phyloP scores from a whole-genome alignment of 2,113 vertebrate species.

The Lepus americanus region DNA sequence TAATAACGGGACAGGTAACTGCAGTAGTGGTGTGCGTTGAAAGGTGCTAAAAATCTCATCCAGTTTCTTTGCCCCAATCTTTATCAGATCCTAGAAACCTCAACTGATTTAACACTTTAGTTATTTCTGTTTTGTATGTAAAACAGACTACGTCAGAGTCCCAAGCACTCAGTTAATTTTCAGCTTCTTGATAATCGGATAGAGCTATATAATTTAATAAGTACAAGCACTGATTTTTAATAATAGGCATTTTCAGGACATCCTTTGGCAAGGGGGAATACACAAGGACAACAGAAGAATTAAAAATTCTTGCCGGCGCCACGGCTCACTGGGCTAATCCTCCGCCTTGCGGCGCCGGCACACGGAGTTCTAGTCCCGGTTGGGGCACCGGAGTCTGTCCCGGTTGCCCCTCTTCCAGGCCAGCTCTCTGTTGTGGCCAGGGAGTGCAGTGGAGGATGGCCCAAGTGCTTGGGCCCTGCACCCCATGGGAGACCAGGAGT shows the following conservation, averaged over 20 bases:
- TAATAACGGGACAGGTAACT: not conserved
- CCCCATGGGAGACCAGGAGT: no score
- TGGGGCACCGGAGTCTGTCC: no score
- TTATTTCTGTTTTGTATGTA: not conserved
- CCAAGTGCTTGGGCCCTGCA: no score
- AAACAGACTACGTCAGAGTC: not conserved
- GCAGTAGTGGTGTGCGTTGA: not conserved
- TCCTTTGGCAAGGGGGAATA: constrained; percentile 71
- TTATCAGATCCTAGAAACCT: not conserved
- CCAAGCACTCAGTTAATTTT: constrained; percentile 53
- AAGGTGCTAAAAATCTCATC: not conserved
- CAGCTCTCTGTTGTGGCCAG: no score
- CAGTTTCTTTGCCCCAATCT: not conserved
- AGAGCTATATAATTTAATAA: constrained; percentile 63
- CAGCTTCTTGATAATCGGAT: constrained; percentile 61
- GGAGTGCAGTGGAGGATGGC: no score
- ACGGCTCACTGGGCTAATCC: no score
- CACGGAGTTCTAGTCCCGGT: no score
- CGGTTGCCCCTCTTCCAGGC: no score
- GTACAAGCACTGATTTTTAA: constrained; percentile 66
- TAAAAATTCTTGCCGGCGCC: not conserved
- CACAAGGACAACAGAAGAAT: not conserved
- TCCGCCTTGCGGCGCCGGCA: no score
- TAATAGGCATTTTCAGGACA: constrained; percentile 43
- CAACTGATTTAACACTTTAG: not conserved